Evolutionary conservation across 2,113 vertebrate genomes (phyloP), one percentile per base, ranked within the genome.

Genomic region (Calcarius ornatus): DNA sequence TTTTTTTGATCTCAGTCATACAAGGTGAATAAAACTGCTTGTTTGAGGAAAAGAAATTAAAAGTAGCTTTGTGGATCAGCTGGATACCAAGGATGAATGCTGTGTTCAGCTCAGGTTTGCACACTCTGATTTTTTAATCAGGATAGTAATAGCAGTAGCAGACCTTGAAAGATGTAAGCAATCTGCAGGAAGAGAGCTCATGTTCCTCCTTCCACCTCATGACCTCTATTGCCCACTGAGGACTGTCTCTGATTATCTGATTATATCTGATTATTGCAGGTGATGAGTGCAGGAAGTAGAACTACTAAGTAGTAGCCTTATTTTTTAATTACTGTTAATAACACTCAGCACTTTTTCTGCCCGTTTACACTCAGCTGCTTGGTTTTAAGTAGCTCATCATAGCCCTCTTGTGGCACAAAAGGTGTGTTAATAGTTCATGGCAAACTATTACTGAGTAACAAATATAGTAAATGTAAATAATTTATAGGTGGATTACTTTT

Each of bases 391-490:
- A 84, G 94, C 92, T 94, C 88, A 1, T 81, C 42, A 31, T 45
- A 81, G 68, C 92, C 96, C 84, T 80, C 92, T 96, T 86, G 95
- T 93, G 95, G 94, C 72, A 56, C 35, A 37, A 79, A 76, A 54
- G 17, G 73, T 54, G 21, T 33, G 51, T 48, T 70, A 54, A 31
- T 16, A 18, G 51, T 61, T 70, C n/a, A 21, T 7, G 20, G 79
- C n/a, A 60, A 60, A 47, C 71, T 31, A 15, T 15, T 69, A 43
- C n/a, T 12, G 48, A 61, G 31, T 57, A 42, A 18, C 38, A 35
- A 64, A 24, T 42, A 6, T 6, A 13, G 20, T 30, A 76, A 57
- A 56, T 43, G 38, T 24, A 60, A 78, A 37, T 19, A 30, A 27
- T 80, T 72, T 80, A 6, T 27, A 6, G 18, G 42, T 56, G 20